Base-by-base conservation (phyloP, 53 echinoderm and acorn worm species). In the Patiria pectinifera region DNA sequence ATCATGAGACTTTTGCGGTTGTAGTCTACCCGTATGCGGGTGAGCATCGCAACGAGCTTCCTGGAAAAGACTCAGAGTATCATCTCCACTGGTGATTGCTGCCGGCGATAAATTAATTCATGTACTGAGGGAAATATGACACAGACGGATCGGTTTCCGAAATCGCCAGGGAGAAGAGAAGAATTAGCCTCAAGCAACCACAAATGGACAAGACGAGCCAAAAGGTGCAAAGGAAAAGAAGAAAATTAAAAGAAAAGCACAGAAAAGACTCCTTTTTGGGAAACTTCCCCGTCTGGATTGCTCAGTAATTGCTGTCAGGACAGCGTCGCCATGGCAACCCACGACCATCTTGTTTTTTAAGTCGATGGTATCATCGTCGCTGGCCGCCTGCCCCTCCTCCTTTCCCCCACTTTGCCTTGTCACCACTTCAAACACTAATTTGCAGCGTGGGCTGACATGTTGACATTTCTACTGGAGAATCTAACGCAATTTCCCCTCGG, bases 401-500 rank as follows among this genome's bases (percentile, higher is more conserved):
- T 79, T 47, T 46, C 66, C 90, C 49, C 66, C 58, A 16, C 79
- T 53, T 7, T 18, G 80, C 66, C 90, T 81, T 78, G 90, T 90
- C 90, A 90, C 90, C 90, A 90, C 90, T 90, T 77, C 90, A 90
- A 90, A 90, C 90, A 81, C 80, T 90, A 90, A 90, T 90, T 81
- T 80, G 90, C 80, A 81, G 63, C 90, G 69, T 13, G 81, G 90
- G 82, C 59, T 80, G 90, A 90, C 90, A 81, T 90, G 90, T 90
- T 90, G 90, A 90, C 90, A 90, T 90, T 90, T 81, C 90, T 90
- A 66, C 90, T 22, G 62, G 63, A 60, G 90, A 90, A 90, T 81
- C 90, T 90, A 90, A 90, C 80, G 90, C 81, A 90, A 90, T 90
- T 90, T 90, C 90, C 81, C 90, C 90, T 90, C 80, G 80, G 62